Evolutionary conservation across 2,113 vertebrate species (phyloP).

Genomic region (Morone saxatilis): DNA sequence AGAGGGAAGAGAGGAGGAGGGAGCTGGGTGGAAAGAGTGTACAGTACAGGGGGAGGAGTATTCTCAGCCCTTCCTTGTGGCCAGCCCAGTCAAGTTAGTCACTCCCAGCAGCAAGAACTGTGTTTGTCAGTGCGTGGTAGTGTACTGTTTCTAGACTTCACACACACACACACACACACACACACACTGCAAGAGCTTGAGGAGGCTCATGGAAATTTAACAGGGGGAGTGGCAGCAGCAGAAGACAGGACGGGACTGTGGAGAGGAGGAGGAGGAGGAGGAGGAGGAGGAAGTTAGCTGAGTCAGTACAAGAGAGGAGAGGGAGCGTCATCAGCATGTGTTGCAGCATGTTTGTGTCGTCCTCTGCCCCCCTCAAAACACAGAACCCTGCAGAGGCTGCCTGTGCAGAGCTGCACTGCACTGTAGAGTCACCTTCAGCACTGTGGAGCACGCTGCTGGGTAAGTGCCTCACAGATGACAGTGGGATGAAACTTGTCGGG

Average conservation of each 20-base stretch:
- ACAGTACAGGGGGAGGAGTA: slow-evolving; percentile 75
- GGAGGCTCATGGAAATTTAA: slow-evolving; percentile 78
- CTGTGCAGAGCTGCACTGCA: slow-evolving; percentile 58
- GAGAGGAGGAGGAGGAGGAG: slow-evolving; percentile 38
- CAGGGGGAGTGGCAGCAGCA: slow-evolving; percentile 62
- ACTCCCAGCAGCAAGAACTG: slow-evolving; percentile 35
- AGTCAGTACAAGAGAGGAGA: slow-evolving; percentile 70
- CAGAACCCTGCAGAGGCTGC: slow-evolving; percentile 59
- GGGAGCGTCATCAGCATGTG: slow-evolving; percentile 80
- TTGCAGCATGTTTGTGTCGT: slow-evolving; percentile 77
- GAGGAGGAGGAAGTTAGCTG: slow-evolving; percentile 66
- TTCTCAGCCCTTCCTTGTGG: slow-evolving; percentile 63
- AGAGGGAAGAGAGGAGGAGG: slow-evolving; percentile 33
- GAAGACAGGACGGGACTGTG: slow-evolving; percentile 49
- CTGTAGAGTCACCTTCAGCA: slow-evolving; percentile 73
- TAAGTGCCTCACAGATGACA: slow-evolving; percentile 59
- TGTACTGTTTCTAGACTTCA: slow-evolving; percentile 61
- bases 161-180: slow-evolving; percentile 30
- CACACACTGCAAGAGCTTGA: slow-evolving; percentile 45
- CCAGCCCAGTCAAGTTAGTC: slow-evolving; percentile 58
- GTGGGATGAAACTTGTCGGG: slow-evolving; percentile 14
- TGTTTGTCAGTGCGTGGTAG: slow-evolving; percentile 46
- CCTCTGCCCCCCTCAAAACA: slow-evolving; percentile 64
- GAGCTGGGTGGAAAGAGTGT: slow-evolving; percentile 73
- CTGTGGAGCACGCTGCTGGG: slow-evolving; percentile 55